phyloP scores from a whole-genome alignment of 2,888 invertebrate genomes.

The Nipponacmea schrenckii region DNA sequence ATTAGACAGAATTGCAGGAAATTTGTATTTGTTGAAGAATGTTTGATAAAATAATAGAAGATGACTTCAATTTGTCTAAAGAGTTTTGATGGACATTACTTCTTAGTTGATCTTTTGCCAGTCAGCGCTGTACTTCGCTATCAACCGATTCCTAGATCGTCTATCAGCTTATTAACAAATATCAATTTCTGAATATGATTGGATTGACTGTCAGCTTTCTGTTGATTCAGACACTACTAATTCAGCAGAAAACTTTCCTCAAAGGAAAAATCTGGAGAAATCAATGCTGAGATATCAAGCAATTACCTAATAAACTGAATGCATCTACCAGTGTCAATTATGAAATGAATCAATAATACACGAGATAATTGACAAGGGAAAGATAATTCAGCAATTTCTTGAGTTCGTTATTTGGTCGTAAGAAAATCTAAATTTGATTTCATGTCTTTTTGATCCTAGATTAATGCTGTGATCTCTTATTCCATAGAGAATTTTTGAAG shows the following conservation, averaged over 20 bases:
- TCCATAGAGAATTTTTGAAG: no score
- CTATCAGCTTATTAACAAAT: neutral
- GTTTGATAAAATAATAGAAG: constrained; percentile 1
- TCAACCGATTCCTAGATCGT: neutral
- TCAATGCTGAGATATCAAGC: neutral
- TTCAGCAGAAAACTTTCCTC: neutral
- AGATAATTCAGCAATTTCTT: no score
- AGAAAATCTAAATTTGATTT: no score
- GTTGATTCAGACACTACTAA: neutral
- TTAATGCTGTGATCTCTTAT: no score
- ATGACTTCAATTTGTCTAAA: neutral
- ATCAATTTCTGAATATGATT: constrained; percentile 7
- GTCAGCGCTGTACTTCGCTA: neutral
- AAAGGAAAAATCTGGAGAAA: neutral
- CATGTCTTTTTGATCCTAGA: no score
- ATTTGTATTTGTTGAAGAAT: neutral
- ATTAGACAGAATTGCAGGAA: no score
- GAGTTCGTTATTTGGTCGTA: no score
- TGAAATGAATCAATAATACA: constrained; percentile 1
- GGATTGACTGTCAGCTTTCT: neutral
- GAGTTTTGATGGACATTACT: neutral
- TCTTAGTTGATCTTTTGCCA: neutral
- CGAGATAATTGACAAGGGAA: no score
- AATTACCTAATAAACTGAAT: constrained; percentile 1
- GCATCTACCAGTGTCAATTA: neutral